Conservation (phyloP, 1,140 invertebrate genomes). For the Chrysoperla carnea region DNA sequence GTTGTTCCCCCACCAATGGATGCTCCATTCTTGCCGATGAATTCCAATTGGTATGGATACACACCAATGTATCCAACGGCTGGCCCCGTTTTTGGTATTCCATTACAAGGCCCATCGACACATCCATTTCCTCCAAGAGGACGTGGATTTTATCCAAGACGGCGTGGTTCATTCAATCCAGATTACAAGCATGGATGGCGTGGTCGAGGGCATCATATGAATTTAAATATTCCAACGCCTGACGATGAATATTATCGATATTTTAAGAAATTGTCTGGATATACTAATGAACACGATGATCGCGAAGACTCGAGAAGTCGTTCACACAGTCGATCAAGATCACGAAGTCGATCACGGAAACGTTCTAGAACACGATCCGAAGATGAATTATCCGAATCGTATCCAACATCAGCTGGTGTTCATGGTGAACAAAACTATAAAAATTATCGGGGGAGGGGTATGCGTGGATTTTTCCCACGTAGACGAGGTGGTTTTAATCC, state of each 20-base stretch:
- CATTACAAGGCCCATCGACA: background rate
- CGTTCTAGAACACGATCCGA: constrained; percentile 15
- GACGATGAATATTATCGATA: constrained; percentile 22
- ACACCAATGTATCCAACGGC: constrained; percentile 1
- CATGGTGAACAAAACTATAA: constrained; percentile 3
- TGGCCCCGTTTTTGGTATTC: background rate
- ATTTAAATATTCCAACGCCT: constrained; percentile 12
- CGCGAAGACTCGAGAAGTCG: constrained; percentile 15
- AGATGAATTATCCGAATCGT: background rate
- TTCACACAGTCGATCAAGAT: constrained; percentile 13
- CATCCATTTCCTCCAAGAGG: constrained; percentile 1
- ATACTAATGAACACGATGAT: constrained; percentile 15
- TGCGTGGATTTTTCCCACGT: constrained; percentile 4
- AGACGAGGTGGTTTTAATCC: constrained; percentile 1
- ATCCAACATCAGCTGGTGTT: background rate
- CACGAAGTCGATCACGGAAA: constrained; percentile 11
- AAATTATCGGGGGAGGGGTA: too few relatives aligned
- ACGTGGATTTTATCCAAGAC: constrained; percentile 3
- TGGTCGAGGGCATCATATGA: constrained; percentile 3
- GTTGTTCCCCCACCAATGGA: constrained; percentile 6
- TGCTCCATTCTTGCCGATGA: background rate
- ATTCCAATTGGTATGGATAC: background rate
- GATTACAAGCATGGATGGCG: constrained; percentile 1
- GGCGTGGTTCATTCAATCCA: constrained; percentile 1
- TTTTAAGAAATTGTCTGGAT: constrained; percentile 26